Evolutionary conservation across 1,140 invertebrate genomes (phyloP).

Genomic region (Nomia melanderi): DNA sequence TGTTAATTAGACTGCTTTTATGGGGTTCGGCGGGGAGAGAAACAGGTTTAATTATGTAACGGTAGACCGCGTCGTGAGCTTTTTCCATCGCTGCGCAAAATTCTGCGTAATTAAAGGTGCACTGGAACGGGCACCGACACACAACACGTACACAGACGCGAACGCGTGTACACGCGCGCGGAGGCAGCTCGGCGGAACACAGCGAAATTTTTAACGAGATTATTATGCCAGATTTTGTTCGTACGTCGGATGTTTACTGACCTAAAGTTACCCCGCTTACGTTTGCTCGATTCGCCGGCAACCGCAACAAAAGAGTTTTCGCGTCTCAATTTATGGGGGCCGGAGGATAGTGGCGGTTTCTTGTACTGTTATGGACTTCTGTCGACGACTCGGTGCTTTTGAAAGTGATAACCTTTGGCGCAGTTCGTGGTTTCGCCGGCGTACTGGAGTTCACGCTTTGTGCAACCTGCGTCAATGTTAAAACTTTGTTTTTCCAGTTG

Average conservation of each 20-base stretch:
- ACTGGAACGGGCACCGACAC: conserved; percentile 1
- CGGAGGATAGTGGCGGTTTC: too few species aligned
- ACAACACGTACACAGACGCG: neutral
- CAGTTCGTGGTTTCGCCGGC: neutral
- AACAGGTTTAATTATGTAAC: conserved; percentile 32
- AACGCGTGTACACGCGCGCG: too few species aligned
- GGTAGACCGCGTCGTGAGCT: conserved; percentile 2
- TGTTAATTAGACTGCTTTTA: conserved; percentile 30
- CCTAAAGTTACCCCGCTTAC: neutral
- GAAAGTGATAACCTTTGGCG: too few species aligned
- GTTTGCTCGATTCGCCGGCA: neutral
- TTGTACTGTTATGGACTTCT: too few species aligned
- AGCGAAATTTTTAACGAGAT: conserved; percentile 33
- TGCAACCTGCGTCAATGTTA: too few species aligned
- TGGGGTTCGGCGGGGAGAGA: too few species aligned
- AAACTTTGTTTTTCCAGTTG: too few species aligned
- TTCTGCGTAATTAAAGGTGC: conserved; percentile 19
- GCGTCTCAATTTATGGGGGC: neutral
- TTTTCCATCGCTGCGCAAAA: neutral
- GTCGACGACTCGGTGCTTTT: too few species aligned
- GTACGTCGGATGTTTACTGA: neutral
- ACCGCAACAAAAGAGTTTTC: neutral
- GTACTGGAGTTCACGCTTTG: too few species aligned
- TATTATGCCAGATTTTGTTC: conserved; percentile 24
- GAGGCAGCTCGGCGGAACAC: too few species aligned